Evolutionary conservation across 2,888 invertebrate genomes (phyloP).

Genomic region (Stenotaenia linearis): DNA sequence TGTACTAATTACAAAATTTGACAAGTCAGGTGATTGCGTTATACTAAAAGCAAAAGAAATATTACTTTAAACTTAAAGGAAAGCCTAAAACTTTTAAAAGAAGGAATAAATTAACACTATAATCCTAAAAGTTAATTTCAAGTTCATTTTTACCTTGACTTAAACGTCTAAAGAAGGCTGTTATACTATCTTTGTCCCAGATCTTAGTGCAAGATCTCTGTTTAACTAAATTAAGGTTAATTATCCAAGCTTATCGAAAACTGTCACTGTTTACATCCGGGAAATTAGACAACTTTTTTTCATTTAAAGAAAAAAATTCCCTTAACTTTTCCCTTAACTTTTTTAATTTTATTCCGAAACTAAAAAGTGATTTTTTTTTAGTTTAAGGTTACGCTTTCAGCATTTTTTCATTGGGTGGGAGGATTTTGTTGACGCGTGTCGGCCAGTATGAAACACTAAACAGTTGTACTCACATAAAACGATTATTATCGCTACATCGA

Average conservation of each 20-base stretch:
- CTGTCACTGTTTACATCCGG: neutral
- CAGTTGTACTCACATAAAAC: neutral
- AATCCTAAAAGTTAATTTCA: neutral
- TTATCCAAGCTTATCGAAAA: neutral
- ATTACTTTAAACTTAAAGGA: no score
- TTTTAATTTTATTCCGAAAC: no score
- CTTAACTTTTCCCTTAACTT: no score
- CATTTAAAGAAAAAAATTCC: neutral
- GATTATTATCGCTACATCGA: neutral
- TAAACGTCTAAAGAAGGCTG: neutral
- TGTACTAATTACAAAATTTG: no score
- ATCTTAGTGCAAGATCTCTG: neutral
- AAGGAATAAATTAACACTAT: no score
- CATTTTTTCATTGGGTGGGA: neutral
- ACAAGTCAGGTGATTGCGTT: no score
- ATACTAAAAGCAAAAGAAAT: no score
- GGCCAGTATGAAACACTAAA: neutral
- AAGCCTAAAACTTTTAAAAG: no score
- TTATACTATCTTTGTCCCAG: neutral
- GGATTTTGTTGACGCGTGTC: neutral
- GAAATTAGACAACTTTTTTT: neutral
- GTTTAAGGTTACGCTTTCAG: neutral
- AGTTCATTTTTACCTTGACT: neutral
- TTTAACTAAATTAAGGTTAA: constrained; percentile 2
- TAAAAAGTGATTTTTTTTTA: no score